Base-by-base conservation (phyloP, 2,888 invertebrate species). In the Axea sp. region DNA sequence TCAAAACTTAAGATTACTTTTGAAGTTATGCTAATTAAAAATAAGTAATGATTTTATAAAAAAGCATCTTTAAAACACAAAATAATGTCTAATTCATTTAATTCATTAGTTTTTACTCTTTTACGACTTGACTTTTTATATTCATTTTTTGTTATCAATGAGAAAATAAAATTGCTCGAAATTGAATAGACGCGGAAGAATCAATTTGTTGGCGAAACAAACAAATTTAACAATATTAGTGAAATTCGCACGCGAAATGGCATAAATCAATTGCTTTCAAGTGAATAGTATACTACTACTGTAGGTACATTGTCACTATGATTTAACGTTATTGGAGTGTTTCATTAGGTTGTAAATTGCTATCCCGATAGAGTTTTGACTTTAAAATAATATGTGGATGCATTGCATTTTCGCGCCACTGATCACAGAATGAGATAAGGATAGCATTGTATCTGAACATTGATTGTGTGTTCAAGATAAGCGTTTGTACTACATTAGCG, bases 321-420 rank as follows among this genome's bases (percentile, higher is more conserved):
- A 69, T 69, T 69, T 69, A 69, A 69, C 45, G 51, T 59, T 69
- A 69, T 60, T 60, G 68, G 68, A 51, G 41, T 53, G 45, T 69
- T 69, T 69, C 59, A 69, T 69, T 69, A 60, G 51, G 43, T 60
- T 69, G 68, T 60, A 60, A 60, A 69, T 69, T 69, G 68, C 24
- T 7, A 60, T 17, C 15, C 45, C 35, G 53, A 28, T 59, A 35
- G 33, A 49, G 39, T 47, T 69, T 53, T 59, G 59, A 69, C 43
- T 69, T 59, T 41, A 60, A 69, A 69, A 60, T 60, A 69, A 69
- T 69, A 53, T 60, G 59, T 53, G 53, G 43, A 43, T 8, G 14
- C 41, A 37, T 43, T 45, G 60, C 45, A 45, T 59, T 69, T 69
- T 69, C 68, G 37, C 60, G 12, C 14, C 30, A 33, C 45, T 45